Evolutionary conservation across 2,888 invertebrate species (phyloP).

Genomic region (Caenorhabditis sulstoni): DNA sequence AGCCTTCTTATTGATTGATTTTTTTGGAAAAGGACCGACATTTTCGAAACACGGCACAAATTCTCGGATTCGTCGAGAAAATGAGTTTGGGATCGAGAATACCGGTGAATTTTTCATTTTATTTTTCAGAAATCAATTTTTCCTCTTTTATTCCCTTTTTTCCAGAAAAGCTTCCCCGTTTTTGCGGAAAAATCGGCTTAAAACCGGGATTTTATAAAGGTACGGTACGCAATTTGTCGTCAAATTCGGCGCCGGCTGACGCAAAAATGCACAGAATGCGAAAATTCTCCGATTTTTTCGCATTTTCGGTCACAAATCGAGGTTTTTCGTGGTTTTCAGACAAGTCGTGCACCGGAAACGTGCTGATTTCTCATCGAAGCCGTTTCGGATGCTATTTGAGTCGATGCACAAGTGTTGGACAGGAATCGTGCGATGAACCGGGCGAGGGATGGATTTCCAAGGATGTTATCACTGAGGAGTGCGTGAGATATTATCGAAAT

Average conservation of each 20-base stretch:
- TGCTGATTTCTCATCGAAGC: background rate
- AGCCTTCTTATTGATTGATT: no score
- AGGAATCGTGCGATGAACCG: background rate
- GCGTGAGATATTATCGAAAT: no score
- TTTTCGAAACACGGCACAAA: no score
- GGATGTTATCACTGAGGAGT: slow-evolving; percentile 5
- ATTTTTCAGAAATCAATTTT: no score
- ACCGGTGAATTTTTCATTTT: no score
- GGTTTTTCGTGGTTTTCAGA: slow-evolving; percentile 3
- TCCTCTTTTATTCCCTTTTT: background rate
- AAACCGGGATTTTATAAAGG: background rate
- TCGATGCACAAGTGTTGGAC: slow-evolving; percentile 27
- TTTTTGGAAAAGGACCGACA: no score
- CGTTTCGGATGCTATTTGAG: slow-evolving; percentile 23
- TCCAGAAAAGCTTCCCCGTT: background rate
- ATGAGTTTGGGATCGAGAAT: no score
- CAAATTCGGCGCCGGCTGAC: background rate
- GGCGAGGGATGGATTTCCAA: slow-evolving; percentile 22
- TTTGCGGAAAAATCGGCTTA: background rate
- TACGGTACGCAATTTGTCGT: slow-evolving; percentile 8
- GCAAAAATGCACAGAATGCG: no score
- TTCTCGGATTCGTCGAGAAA: no score
- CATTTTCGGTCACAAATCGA: no score
- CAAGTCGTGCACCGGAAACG: slow-evolving; percentile 8
- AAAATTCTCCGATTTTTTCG: no score